Conservation (phyloP, 2,888 invertebrate genomes). For the Acanthosepion lycidas region DNA sequence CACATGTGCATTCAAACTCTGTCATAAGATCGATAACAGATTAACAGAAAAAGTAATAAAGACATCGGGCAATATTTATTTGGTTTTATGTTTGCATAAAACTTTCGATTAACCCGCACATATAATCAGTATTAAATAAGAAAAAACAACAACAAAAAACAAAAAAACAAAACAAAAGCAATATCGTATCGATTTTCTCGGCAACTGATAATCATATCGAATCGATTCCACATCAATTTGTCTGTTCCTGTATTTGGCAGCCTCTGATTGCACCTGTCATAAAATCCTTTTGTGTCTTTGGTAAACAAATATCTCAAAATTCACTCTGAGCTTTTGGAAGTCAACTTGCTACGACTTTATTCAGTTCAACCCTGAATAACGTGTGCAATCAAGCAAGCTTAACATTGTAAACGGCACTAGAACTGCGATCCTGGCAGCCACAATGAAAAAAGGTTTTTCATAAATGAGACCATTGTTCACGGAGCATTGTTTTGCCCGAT, state of each 20-base stretch:
- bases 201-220: neutral
- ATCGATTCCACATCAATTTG: neutral
- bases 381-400: neutral
- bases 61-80: too few species aligned
- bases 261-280: neutral
- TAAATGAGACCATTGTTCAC: neutral
- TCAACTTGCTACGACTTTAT: neutral
- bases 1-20: too few species aligned
- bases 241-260: neutral
- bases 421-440: neutral
- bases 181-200: neutral
- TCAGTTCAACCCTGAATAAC: neutral
- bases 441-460: neutral
- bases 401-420: neutral
- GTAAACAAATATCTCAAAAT: neutral
- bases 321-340: neutral
- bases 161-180: neutral
- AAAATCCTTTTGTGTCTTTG: neutral
- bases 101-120: neutral
- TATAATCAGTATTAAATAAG: neutral
- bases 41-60: neutral
- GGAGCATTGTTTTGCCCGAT: neutral
- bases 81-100: too few species aligned
- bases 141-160: too few species aligned
- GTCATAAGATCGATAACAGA: too few species aligned